These are phyloP conservation scores for Abrostola tripartita DNA, from an alignment of 2,888 invertebrate genomes.

Conservation along the genomic window DNA sequence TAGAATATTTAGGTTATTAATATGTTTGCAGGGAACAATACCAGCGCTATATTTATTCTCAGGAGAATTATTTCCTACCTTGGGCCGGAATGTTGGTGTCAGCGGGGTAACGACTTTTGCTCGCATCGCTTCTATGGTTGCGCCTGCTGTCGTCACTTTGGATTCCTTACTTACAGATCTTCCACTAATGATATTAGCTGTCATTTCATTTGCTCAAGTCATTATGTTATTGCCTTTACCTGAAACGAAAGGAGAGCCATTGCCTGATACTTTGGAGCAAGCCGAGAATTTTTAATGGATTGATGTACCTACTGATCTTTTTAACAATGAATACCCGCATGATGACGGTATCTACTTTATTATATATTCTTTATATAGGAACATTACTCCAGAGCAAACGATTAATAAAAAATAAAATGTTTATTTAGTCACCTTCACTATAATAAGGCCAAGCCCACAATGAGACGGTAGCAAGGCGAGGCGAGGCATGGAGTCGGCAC, in stretches of 20 bases:
- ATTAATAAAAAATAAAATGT: too few species aligned
- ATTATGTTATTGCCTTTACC: slow-evolving; percentile 77
- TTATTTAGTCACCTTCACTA: too few species aligned
- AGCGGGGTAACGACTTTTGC: slow-evolving; percentile 93
- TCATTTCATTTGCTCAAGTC: slow-evolving; percentile 72
- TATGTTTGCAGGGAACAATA: slow-evolving; percentile 81
- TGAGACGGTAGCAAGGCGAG: too few species aligned
- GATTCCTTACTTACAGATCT: slow-evolving; percentile 67
- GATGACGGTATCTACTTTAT: too few species aligned
- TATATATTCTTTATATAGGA: too few species aligned
- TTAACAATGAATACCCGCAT: neutral
- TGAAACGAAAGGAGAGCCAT: slow-evolving; percentile 79
- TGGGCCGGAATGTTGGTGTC: slow-evolving; percentile 92
- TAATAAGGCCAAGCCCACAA: too few species aligned
- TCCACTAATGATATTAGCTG: slow-evolving; percentile 72
- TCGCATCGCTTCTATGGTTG: slow-evolving; percentile 92
- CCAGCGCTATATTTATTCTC: slow-evolving; percentile 91
- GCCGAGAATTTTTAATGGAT: slow-evolving; percentile 56
- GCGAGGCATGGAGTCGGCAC: too few species aligned
- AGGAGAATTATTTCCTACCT: slow-evolving; percentile 93
- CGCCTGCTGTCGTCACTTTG: slow-evolving; percentile 75
- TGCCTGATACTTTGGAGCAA: slow-evolving; percentile 87
- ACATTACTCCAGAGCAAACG: too few species aligned
- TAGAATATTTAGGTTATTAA: neutral
- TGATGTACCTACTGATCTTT: neutral